A percentile compares a stretch with the other conserved stretches of the same genome.
Conservation (phyloP, 2,113 vertebrate species). For the Upupa epops region DNA sequence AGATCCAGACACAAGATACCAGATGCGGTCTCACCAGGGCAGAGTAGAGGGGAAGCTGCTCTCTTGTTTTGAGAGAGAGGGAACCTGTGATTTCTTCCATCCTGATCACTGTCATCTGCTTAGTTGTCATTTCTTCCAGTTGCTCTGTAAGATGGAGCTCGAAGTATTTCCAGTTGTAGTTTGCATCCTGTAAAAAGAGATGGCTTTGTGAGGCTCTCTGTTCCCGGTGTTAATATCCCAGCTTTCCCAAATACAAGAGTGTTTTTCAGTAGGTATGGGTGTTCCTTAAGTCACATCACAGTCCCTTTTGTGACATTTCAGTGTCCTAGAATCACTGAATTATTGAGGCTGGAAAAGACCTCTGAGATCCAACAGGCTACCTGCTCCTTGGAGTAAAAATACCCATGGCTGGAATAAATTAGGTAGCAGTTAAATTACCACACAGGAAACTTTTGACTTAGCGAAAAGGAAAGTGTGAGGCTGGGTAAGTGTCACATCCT, state of each 20-base stretch:
- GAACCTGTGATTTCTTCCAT: not conserved
- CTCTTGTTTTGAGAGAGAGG: not conserved
- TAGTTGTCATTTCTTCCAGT: not conserved
- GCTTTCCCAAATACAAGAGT: not conserved
- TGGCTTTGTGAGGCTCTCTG: not conserved
- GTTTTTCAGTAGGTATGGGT: not conserved
- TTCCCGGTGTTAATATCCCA: not conserved
- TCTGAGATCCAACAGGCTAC: not conserved
- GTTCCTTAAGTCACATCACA: not conserved
- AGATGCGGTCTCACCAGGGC: too few species aligned
- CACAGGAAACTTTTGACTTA: not conserved
- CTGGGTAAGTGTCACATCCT: not conserved
- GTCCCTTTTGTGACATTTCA: slow-evolving; percentile 11
- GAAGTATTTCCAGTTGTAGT: not conserved
- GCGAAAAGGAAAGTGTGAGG: not conserved
- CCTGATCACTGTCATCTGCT: not conserved
- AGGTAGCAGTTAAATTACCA: not conserved
- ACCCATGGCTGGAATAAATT: not conserved
- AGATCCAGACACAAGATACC: too few species aligned
- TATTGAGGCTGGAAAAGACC: too few species aligned
- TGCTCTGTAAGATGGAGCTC: not conserved
- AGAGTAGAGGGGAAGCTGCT: too few species aligned
- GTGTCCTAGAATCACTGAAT: not conserved
- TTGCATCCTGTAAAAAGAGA: not conserved
- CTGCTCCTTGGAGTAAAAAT: slow-evolving; percentile 45